Conservation (phyloP, 30 jellyfish, hydroid and myxozoan genomes). For the Sanderia malayensis region DNA sequence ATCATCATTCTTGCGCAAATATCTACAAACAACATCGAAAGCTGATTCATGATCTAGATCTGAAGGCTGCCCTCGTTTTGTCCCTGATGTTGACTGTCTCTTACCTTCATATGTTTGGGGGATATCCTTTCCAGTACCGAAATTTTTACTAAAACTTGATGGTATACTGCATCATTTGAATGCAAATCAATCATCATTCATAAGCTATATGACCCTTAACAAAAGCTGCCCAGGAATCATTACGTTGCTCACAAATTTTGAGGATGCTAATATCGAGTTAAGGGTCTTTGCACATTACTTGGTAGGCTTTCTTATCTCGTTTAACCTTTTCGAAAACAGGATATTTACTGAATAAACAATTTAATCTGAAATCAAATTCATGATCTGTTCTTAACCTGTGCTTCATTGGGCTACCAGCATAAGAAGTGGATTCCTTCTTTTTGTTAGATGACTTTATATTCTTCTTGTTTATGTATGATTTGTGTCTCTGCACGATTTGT, state of each 20-base stretch:
- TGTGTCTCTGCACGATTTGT: not conserved
- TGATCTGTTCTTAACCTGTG: not conserved
- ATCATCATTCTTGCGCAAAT: conserved; percentile 14
- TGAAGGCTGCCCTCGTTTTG: conserved; percentile 18
- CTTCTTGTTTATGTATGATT: not conserved
- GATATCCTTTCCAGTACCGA: conserved; percentile 10
- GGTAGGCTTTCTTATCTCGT: conserved; percentile 11
- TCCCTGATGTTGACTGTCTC: conserved; percentile 1
- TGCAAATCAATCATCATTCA: conserved; percentile 16
- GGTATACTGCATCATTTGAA: conserved; percentile 15
- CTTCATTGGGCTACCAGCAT: conserved; percentile 1
- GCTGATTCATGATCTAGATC: conserved; percentile 16
- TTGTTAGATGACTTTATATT: not conserved
- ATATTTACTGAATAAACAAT: not conserved
- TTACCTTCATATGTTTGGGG: not conserved
- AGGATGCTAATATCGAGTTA: not conserved
- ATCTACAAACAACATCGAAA: conserved; percentile 4
- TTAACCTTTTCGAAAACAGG: conserved; percentile 2
- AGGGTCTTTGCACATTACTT: conserved; percentile 6
- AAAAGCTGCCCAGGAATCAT: conserved; percentile 6
- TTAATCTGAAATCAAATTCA: not conserved
- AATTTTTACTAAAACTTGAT: conserved; percentile 5
- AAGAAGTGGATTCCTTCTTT: not conserved
- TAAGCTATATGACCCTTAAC: conserved; percentile 11
- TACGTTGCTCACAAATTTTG: conserved; percentile 6